Base-by-base conservation (phyloP, 2,797 vertebrate species). In the Channa striata region DNA sequence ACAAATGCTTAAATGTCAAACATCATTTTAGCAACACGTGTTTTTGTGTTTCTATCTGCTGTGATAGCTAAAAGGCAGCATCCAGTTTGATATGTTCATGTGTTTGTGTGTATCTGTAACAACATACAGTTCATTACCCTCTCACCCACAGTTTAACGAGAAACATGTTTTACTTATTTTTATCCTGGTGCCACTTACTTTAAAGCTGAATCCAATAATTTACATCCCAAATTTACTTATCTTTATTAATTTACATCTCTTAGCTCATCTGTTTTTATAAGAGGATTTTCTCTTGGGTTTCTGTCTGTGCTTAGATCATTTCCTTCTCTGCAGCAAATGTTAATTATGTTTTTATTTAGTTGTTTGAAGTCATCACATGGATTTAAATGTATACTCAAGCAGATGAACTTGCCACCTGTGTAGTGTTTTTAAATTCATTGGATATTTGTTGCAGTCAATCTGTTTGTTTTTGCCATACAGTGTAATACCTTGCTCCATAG, bases 81-180 rank as follows among this genome's bases (percentile, higher is more conserved):
- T 59, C 40, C 36, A 37, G 59, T 78, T 70, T 83, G 67, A 63
- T 56, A 39, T 61, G 42, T 49, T n/a, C n/a, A n/a, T n/a, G n/a
- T n/a, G n/a, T n/a, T n/a, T n/a, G n/a, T n/a, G n/a, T n/a, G n/a
- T n/a, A n/a, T n/a, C n/a, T n/a, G n/a, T n/a, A n/a, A n/a, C n/a
- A n/a, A n/a, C n/a, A n/a, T n/a, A n/a, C n/a, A n/a, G n/a, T n/a
- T n/a, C n/a, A n/a, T n/a, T n/a, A n/a, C n/a, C n/a, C n/a, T n/a
- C n/a, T n/a, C n/a, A n/a, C n/a, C n/a, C 25, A 2, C 25, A 30
- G 25, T 30, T 30, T 30, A 30, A 30, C 25, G 6, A 30, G 6
- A 30, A 6, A 30, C 25, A 4, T 30, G 6, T 30, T 30, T 30
- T 3, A 30, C 25, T 30, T 2, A 0, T 6, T 36, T 0, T 25